phyloP scores from a whole-genome alignment of 2,888 invertebrate genomes.

The Synergus laeviventris region DNA sequence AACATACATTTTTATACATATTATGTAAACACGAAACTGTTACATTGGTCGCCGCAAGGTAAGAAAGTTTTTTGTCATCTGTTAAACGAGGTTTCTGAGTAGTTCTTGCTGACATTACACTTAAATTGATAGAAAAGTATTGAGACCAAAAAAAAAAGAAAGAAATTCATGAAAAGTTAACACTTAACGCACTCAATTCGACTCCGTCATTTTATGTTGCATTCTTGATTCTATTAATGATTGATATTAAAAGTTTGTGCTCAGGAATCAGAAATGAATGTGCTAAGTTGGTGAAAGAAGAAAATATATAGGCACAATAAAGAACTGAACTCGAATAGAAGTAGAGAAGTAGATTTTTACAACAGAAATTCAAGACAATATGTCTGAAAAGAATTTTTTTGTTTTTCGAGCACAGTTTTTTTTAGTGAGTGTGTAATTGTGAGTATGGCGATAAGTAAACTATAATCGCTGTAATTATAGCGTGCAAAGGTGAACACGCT shows the following conservation, averaged over 20 bases:
- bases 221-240: background rate
- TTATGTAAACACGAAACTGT: constrained; percentile 27
- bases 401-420: constrained; percentile 39
- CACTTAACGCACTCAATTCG: background rate
- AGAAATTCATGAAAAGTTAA: background rate
- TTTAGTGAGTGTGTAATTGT: constrained; percentile 45
- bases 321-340: constrained; percentile 17
- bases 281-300: constrained; percentile 4
- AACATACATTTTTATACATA: constrained; percentile 17
- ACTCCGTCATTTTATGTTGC: background rate
- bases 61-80: constrained; percentile 32
- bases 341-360: background rate
- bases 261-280: background rate
- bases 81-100: constrained; percentile 15
- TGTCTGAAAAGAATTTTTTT: background rate
- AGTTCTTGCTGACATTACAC: background rate
- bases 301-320: background rate
- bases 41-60: constrained; percentile 31
- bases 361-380: background rate
- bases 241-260: background rate
- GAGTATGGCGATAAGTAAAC: constrained; percentile 45
- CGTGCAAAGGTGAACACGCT: constrained; percentile 46
- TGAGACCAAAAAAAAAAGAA: background rate
- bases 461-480: constrained; percentile 45
- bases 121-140: constrained; percentile 1